Evolutionary conservation across 2,113 vertebrate genomes (phyloP), one percentile per base, ranked within the genome.

Genomic region (Anseranas semipalmata): DNA sequence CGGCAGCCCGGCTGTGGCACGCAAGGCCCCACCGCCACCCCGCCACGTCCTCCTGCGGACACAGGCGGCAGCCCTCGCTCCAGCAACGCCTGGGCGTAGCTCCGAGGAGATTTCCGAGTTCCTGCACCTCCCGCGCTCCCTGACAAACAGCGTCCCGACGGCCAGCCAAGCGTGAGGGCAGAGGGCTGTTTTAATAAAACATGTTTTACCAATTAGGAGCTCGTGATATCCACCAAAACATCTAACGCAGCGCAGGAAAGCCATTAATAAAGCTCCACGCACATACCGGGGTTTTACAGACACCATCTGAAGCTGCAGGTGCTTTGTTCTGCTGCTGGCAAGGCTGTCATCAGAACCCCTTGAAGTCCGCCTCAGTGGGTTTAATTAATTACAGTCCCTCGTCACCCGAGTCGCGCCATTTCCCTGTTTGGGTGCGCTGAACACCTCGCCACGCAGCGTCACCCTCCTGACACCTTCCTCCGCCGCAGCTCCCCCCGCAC

Each of bases 191-290:
- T 43, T 8, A 92, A 22, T 18, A 55, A 12, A 39, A 88, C 68
- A 75, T n/a, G 17, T 87, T 95, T 43, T 80, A 79, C 60, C 85
- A 63, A 78, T 93, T 75, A 95, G 81, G 82, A 70, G 46, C 77
- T 88, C 37, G 8, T 90, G 79, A 70, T 60, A 66, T 20, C 80
- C 91, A 58, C 8, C 63, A 50, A 28, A 93, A 73, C 87, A 89
- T 5, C 77, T 68, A 52, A 1, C 28, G 6, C 21, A 3, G 8
- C 33, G 5, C 45, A 58, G 94, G 73, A 39, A 33, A 74, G 55
- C 62, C 62, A 20, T 21, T 8, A 39, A 63, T 37, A 25, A 70
- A 60, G 33, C 59, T 6, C 1, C 0, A 4, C 56, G 52, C 22
- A 25, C 2, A 5, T 16, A 73, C 25, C 1, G 0, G 56, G 60